A percentile compares a stretch with the other conserved stretches of the same genome.
Conservation (phyloP, 2,113 vertebrate genomes). For the Crocuta crocuta region DNA sequence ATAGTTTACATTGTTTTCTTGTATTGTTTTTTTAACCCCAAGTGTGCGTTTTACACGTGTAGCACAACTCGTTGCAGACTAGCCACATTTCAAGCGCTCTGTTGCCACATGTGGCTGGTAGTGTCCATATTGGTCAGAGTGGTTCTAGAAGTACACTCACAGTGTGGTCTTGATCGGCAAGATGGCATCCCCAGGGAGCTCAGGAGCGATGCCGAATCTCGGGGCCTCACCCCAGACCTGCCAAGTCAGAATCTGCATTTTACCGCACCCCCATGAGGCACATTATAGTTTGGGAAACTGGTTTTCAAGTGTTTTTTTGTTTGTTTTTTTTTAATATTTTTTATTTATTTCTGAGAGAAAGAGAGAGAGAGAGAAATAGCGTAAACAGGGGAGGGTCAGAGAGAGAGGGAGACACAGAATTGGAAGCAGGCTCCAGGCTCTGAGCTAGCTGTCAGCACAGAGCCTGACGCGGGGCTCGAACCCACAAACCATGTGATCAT, state of each 20-base stretch:
- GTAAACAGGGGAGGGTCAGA: too few species aligned
- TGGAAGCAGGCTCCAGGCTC: too few species aligned
- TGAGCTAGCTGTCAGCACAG: too few species aligned
- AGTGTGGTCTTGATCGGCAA: not conserved
- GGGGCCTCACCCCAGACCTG: not conserved
- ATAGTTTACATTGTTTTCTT: not conserved
- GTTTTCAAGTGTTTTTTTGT: not conserved
- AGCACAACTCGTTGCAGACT: not conserved
- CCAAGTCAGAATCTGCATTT: not conserved
- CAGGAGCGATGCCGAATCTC: not conserved
- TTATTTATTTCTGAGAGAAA: too few species aligned
- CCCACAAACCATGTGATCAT: too few species aligned
- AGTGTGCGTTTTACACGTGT: not conserved
- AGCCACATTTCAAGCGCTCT: not conserved
- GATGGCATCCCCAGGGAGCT: not conserved
- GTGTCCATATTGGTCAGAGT: not conserved
- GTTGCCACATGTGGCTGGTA: not conserved
- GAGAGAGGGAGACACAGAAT: too few species aligned
- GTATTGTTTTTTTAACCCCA: not conserved
- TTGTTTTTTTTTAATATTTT: too few species aligned
- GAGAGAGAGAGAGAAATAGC: too few species aligned
- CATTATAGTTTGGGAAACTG: not conserved
- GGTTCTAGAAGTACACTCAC: not conserved
- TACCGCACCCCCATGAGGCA: not conserved
- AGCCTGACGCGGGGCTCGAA: too few species aligned